Evolutionary conservation across 1,140 invertebrate genomes (phyloP), one percentile per base, ranked within the genome.

Genomic region (Brachionus rotundiformis): DNA sequence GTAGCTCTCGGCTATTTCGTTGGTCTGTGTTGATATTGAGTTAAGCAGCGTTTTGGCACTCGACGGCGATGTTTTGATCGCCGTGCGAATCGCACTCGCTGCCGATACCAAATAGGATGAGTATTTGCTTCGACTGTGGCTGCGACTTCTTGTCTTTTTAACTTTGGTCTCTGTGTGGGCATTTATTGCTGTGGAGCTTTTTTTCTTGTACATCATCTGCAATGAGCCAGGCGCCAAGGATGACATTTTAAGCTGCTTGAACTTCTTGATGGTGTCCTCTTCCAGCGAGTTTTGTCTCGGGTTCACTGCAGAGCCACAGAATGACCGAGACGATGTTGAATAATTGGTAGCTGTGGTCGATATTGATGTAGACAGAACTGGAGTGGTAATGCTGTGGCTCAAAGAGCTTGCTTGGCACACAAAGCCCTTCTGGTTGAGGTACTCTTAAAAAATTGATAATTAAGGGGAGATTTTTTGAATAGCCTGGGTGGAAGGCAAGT

Each of bases 161-260:
- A 73, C 19, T 25, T 44, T 73, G 6, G 68, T 73, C 19, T 73
- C 19, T 23, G 36, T 73, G 6, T 44, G 19, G 7, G n/a, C 16
- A 29, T 25, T 44, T 41, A 41, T 7, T 31, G 68, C 11, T 5
- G 11, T 65, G 2, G 71, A 31, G 27, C 36, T 75, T 39, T 79
- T 79, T 63, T 79, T 79, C 54, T 79, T 79, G 59, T 59, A 79
- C 59, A 63, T 79, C 36, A 79, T 54, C 33, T 79, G 76, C 33
- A 79, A 31, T n/a, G 76, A 39, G 7, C 76, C 47, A 2, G 76
- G 16, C 6, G 68, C 41, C 19, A 73, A 31, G 2, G 68, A 73
- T 2, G 68, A 73, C 36, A 73, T 44, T 29, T 73, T 73, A 10
- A 73, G 29, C 3, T 73, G 68, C 36, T 73, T 73, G 13, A 73